phyloP scores from a whole-genome alignment of 2,888 invertebrate species.

The Exephanes ischioxanthus region DNA sequence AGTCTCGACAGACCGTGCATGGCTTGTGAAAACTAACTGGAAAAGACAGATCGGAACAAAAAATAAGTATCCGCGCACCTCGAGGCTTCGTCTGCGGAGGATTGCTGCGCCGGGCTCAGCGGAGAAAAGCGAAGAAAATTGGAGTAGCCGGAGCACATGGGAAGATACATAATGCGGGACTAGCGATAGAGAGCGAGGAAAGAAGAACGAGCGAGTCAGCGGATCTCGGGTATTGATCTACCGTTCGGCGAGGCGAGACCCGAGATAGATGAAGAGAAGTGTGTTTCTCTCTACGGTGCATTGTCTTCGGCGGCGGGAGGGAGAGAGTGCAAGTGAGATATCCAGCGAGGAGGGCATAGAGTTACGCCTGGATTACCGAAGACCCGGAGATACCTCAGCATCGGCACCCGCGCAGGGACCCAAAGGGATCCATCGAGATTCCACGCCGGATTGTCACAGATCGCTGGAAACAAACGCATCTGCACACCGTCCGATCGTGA shows the following conservation, averaged over 20 bases:
- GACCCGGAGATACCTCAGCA: constrained; percentile 58
- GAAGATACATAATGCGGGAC: constrained; percentile 3
- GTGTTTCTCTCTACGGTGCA: constrained; percentile 51
- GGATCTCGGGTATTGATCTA: constrained; percentile 65
- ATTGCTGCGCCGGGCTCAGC: constrained; percentile 22
- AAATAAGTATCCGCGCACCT: constrained; percentile 8
- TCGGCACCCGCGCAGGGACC: constrained; percentile 19
- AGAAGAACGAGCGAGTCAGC: constrained; percentile 7
- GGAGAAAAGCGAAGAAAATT: constrained; percentile 45
- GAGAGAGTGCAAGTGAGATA: constrained; percentile 52
- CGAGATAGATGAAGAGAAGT: constrained; percentile 24
- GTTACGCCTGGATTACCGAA: constrained; percentile 63
- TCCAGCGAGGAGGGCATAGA: constrained; percentile 48
- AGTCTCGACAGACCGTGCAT: no score
- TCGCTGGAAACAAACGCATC: constrained; percentile 31
- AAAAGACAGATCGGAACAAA: constrained; percentile 1
- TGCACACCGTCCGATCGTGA: constrained; percentile 8
- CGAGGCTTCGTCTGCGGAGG: constrained; percentile 17
- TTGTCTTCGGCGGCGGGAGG: constrained; percentile 51
- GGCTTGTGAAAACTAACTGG: background rate
- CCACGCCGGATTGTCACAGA: constrained; percentile 41
- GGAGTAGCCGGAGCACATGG: constrained; percentile 30
- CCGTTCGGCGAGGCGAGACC: constrained; percentile 34
- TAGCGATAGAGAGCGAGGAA: background rate
- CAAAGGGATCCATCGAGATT: constrained; percentile 54